Evolutionary conservation across 2,797 vertebrate species (phyloP).

Genomic region (Rhabdomys pumilio): DNA sequence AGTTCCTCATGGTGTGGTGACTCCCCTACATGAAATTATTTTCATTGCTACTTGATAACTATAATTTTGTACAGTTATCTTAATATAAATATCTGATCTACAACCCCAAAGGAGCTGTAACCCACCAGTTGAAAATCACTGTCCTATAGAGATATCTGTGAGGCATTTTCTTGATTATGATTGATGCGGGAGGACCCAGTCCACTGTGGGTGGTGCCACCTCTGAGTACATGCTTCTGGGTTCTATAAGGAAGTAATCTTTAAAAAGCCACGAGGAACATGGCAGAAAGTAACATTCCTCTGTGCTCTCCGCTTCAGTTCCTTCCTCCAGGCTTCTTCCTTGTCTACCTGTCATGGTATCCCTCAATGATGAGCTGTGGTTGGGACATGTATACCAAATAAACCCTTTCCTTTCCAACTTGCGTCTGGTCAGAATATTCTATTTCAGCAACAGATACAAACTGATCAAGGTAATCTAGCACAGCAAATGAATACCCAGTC

Average conservation of each 20-base stretch:
- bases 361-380: background rate
- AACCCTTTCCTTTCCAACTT: background rate
- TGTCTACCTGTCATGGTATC: no score
- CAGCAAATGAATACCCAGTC: background rate
- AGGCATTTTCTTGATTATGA: background rate
- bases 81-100: background rate
- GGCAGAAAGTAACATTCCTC: background rate
- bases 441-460: background rate
- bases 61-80: background rate
- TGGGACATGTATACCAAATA: background rate
- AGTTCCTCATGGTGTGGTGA: background rate
- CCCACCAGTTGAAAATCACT: background rate
- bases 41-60: background rate
- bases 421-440: background rate
- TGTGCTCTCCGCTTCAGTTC: background rate
- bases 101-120: background rate
- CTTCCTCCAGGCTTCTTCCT: background rate
- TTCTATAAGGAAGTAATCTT: background rate
- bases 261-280: background rate
- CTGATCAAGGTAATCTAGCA: background rate
- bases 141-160: background rate
- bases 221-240: background rate
- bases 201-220: background rate
- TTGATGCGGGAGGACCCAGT: background rate
- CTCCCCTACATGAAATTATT: background rate